A percentile compares a stretch with the other conserved stretches of the same genome.
These are phyloP conservation scores for Chrysocyon brachyurus DNA, from an alignment of 2,797 vertebrate species.

Conservation along the genomic window DNA sequence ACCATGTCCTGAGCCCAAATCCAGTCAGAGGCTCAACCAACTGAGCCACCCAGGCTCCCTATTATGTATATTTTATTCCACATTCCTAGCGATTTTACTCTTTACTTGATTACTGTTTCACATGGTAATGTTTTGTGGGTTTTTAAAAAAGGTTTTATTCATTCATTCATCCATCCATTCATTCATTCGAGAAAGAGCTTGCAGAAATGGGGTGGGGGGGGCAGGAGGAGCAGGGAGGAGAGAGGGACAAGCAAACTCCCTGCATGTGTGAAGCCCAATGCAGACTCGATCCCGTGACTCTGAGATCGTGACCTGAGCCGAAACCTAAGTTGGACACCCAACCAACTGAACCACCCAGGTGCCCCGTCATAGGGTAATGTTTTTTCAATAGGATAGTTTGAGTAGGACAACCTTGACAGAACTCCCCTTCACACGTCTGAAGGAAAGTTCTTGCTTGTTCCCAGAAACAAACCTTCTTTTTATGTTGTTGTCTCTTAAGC, in stretches of 20 bases:
- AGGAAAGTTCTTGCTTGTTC: not conserved
- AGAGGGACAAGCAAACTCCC: not conserved
- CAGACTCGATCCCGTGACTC: not conserved
- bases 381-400: not conserved
- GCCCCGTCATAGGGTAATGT: not conserved
- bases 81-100: not conserved
- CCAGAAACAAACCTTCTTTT: not conserved
- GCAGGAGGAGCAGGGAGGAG: accelerated
- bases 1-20: not conserved
- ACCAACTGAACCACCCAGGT: not conserved
- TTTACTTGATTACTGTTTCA: not conserved
- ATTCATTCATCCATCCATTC: no score
- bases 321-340: not conserved
- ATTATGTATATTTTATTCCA: not conserved
- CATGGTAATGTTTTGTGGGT: not conserved
- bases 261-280: not conserved
- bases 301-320: not conserved
- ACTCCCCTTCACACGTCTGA: not conserved
- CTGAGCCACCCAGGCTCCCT: not conserved
- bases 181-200: not conserved
- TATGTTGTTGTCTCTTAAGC: not conserved
- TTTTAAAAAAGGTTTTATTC: not conserved
- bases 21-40: not conserved
- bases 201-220: not conserved
- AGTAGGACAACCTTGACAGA: not conserved